Conservation (phyloP, 2,888 invertebrate genomes). For the Fragum fragum region DNA sequence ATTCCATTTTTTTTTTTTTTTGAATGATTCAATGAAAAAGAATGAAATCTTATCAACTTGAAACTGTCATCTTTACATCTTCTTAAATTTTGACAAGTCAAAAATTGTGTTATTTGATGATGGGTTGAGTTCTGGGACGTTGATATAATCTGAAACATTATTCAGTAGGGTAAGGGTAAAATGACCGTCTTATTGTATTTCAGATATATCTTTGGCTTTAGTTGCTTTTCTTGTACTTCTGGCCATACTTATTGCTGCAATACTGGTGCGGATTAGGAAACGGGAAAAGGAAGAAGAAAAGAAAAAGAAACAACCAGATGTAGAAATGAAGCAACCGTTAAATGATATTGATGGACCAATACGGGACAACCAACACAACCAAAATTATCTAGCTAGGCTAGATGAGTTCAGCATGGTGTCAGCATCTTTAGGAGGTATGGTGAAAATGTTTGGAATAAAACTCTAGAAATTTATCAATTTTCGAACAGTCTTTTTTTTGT, state of each 20-base stretch:
- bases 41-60: too few species aligned
- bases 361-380: constrained; percentile 54
- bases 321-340: constrained; percentile 78
- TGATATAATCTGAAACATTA: too few species aligned
- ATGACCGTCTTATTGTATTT: background rate
- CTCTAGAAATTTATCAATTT: background rate
- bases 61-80: too few species aligned
- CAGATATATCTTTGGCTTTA: constrained; percentile 76
- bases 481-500: too few species aligned
- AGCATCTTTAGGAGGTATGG: constrained; percentile 75
- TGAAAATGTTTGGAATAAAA: background rate
- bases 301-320: constrained; percentile 69
- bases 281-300: constrained; percentile 66
- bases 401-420: constrained; percentile 84
- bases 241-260: constrained; percentile 74
- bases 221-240: constrained; percentile 74
- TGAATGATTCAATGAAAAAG: too few species aligned
- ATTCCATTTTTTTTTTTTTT: too few species aligned
- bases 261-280: constrained; percentile 71
- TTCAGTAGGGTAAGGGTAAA: too few species aligned
- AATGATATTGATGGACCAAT: constrained; percentile 58
- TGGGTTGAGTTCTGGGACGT: too few species aligned
- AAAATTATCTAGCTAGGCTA: constrained; percentile 79
- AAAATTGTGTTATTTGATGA: too few species aligned
- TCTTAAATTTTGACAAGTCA: too few species aligned